Conservation (phyloP, 2,797 vertebrate genomes). For the Pelochelys cantorii region DNA sequence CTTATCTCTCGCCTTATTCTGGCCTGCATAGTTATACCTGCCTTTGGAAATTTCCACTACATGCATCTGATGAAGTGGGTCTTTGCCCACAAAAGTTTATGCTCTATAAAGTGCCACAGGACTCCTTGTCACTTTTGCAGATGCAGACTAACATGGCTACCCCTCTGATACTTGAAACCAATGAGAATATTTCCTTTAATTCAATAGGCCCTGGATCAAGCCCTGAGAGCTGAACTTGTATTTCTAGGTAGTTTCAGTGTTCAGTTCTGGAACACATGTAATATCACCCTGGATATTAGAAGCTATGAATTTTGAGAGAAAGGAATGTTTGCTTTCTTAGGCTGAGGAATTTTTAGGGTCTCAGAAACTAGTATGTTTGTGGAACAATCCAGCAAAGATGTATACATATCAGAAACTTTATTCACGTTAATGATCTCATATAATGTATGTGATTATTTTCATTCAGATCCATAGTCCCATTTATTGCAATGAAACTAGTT, state of each 20-base stretch:
- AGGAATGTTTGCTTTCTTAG: not conserved
- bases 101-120: no score
- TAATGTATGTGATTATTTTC: not conserved
- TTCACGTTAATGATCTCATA: accelerated
- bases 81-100: no score
- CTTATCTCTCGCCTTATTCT: no score
- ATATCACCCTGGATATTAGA: constrained; percentile 1
- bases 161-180: not conserved
- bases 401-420: not conserved
- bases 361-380: not conserved
- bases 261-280: constrained; percentile 31
- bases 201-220: not conserved
- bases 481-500: not conserved
- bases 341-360: not conserved
- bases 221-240: constrained; percentile 2
- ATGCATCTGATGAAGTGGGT: no score
- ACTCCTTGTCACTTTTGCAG: no score
- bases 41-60: no score
- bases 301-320: not conserved
- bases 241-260: constrained; percentile 13
- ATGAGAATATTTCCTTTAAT: constrained; percentile 12
- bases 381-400: not conserved
- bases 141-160: no score
- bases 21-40: no score
- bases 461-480: not conserved